A percentile compares a stretch with the other conserved stretches of the same genome.
Conservation (phyloP, 2,888 invertebrate genomes). For the Plagodis pulveraria region DNA sequence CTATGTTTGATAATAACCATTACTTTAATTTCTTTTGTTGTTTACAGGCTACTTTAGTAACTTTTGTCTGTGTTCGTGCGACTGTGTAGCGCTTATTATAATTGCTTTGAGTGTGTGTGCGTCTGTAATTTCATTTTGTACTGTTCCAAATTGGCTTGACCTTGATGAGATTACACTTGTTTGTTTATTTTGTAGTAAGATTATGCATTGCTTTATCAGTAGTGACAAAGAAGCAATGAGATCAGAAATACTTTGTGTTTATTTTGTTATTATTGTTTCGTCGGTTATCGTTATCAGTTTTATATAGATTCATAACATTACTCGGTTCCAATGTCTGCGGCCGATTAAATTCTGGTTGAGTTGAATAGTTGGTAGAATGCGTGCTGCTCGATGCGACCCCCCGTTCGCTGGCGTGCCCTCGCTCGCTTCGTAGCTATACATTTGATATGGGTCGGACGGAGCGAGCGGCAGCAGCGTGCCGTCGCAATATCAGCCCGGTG, state of each 20-base stretch:
- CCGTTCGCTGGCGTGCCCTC: conserved; percentile 77
- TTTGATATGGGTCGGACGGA: conserved; percentile 70
- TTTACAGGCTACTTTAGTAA: neutral
- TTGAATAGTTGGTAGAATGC: conserved; percentile 69
- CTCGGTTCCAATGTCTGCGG: conserved; percentile 40
- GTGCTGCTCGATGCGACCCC: conserved; percentile 74
- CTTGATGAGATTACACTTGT: conserved; percentile 18
- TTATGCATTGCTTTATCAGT: conserved; percentile 11
- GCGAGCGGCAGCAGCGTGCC: conserved; percentile 64
- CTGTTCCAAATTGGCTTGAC: conserved; percentile 8
- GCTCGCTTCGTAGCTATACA: conserved; percentile 72
- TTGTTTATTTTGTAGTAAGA: conserved; percentile 19
- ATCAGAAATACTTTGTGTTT: conserved; percentile 8
- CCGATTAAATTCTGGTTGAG: conserved; percentile 67
- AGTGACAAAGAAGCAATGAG: conserved; percentile 12
- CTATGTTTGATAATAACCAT: conserved; percentile 6
- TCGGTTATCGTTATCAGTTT: conserved; percentile 7
- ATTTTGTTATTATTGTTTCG: conserved; percentile 11
- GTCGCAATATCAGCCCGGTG: conserved; percentile 84
- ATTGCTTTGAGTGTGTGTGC: conserved; percentile 5
- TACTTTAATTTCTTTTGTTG: neutral
- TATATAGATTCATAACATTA: neutral
- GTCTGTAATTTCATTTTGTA: conserved; percentile 6
- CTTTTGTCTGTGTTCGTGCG: neutral
- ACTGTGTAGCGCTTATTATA: conserved; percentile 2